phyloP scores from a whole-genome alignment of 2,888 invertebrate species.

The Lepidochrysops patricia region DNA sequence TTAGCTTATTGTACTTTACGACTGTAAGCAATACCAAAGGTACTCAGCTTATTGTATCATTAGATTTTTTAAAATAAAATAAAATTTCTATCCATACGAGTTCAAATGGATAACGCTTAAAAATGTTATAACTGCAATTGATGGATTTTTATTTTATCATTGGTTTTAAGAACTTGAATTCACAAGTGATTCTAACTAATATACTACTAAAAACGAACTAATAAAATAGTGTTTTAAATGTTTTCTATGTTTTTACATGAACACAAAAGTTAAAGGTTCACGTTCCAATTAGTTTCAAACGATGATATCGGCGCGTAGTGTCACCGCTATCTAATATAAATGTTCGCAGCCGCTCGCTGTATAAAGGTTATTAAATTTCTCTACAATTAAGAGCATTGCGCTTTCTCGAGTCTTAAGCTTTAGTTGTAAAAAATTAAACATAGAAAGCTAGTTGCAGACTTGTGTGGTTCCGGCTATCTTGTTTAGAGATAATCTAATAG shows the following conservation, averaged over 20 bases:
- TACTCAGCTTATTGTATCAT: too few relatives aligned
- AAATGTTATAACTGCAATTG: too few relatives aligned
- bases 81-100: too few relatives aligned
- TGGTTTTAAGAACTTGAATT: too few relatives aligned
- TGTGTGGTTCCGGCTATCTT: conserved; percentile 7
- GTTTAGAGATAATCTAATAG: not conserved
- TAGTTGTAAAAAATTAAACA: conserved; percentile 4
- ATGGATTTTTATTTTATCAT: too few relatives aligned
- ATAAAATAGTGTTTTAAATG: too few relatives aligned
- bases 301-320: not conserved
- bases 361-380: conserved; percentile 49
- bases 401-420: conserved; percentile 8
- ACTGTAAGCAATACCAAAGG: not conserved
- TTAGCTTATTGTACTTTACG: not conserved
- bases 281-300: not conserved
- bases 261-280: not conserved
- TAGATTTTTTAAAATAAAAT: too few relatives aligned
- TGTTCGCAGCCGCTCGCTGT: conserved; percentile 17
- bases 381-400: conserved; percentile 46
- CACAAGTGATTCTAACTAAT: too few relatives aligned
- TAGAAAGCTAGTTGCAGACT: not conserved
- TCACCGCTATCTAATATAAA: conserved; percentile 11
- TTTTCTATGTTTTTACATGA: too few relatives aligned
- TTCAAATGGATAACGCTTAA: too few relatives aligned
- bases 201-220: too few relatives aligned